Evolutionary conservation across 2,888 invertebrate genomes (phyloP).

Genomic region (Trachelus troglodyta): DNA sequence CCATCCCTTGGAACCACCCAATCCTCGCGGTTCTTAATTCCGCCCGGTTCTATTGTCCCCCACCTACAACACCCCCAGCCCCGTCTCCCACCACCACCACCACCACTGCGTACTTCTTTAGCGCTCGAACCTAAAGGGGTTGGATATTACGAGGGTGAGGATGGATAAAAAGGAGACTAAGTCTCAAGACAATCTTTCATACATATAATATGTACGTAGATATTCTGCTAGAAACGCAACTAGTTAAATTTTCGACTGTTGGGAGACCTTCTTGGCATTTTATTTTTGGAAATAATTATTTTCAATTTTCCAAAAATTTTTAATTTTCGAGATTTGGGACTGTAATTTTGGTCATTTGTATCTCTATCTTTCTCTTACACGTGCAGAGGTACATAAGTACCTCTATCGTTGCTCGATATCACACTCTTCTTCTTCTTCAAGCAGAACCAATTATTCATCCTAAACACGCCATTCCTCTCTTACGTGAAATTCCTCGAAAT

Average conservation of each 20-base stretch:
- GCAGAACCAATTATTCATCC: neutral
- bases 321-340: neutral
- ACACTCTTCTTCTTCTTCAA: neutral
- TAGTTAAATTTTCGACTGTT: neutral
- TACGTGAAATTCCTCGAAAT: neutral
- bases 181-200: neutral
- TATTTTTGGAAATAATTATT: neutral
- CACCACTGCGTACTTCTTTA: conserved; percentile 14
- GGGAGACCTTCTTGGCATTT: neutral
- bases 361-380: neutral
- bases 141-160: neutral
- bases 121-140: neutral
- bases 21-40: conserved; percentile 46
- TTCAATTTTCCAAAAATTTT: neutral
- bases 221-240: neutral
- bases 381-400: neutral
- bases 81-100: conserved; percentile 18
- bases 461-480: too few species aligned
- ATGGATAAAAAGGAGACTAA: neutral
- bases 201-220: neutral
- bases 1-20: neutral
- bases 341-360: neutral
- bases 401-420: neutral
- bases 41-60: conserved; percentile 39
- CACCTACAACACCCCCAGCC: conserved; percentile 9